Base-by-base conservation (phyloP, 2,797 vertebrate species). In the Ataeniobius toweri region DNA sequence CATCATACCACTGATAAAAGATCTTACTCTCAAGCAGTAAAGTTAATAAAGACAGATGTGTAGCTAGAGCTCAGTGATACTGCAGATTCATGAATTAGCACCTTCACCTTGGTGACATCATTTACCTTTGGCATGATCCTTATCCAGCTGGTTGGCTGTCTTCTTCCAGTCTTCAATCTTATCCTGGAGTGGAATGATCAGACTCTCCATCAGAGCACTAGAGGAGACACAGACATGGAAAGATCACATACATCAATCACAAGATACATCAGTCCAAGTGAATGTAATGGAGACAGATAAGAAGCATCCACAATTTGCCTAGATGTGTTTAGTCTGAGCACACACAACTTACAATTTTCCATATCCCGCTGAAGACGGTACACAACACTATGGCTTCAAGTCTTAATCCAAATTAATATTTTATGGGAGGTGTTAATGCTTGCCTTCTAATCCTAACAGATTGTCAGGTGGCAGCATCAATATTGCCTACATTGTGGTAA, bases 131-230 rank as follows among this genome's bases (percentile, higher is more conserved):
- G 98, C 97, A 0, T 99, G 98, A 86, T 99, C 98, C 90, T 99
- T 99, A 91, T 99, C 98, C 85, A 99, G 94, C 89, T 99, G 98
- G 89, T 97, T 99, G 88, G 97, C 97, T 0, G 97, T 97, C 92
- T 98, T 99, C 93, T 99, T 99, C 98, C 98, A 99, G 93, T 99
- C 98, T 90, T 99, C 98, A 39, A 99, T 97, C 89, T 98, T 96
- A 90, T 99, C 98, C 93, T 99, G 98, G 83, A 99, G 95, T 16
- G 98, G 98, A 82, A 94, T 98, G 91, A 99, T 97, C 86, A 99
- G 96, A 89, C 98, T 98, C 91, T 99, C 98, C 97, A 99, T 97
- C 92, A 99, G 93, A 73, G 97, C 97, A 0, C 98, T 99, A 86
- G 12, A 12, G 72, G 61, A 73, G 75, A 74, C 65, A 69, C 71